These are phyloP conservation scores for Drosophila sucinea DNA, from an alignment of 1,140 invertebrate species.

Conservation along the genomic window DNA sequence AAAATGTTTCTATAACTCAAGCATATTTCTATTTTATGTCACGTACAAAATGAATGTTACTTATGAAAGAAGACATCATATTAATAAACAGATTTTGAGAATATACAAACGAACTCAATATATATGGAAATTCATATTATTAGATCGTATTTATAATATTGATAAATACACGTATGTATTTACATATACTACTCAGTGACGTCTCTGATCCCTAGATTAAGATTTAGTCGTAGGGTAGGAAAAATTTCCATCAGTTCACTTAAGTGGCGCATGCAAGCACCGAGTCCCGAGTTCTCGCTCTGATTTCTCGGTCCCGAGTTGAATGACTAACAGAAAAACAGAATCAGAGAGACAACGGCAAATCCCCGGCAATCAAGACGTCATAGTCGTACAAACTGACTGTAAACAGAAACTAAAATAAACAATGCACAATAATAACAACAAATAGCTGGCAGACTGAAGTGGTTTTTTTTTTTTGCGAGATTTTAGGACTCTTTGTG, in stretches of 20 bases:
- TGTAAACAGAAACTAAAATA: constrained; percentile 9
- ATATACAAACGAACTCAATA: too few relatives aligned
- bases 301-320: constrained; percentile 5
- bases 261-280: background rate
- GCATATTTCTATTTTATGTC: too few relatives aligned
- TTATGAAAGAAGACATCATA: too few relatives aligned
- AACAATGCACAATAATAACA: background rate
- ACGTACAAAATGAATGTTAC: too few relatives aligned
- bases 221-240: background rate
- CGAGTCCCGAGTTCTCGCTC: background rate
- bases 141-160: background rate
- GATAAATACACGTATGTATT: background rate
- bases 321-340: constrained; percentile 9
- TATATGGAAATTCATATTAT: background rate
- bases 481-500: constrained; percentile 1
- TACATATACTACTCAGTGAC: background rate
- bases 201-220: constrained; percentile 1
- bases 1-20: too few relatives aligned
- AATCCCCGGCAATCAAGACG: constrained; percentile 19
- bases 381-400: constrained; percentile 5
- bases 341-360: constrained; percentile 7
- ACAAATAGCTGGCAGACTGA: background rate
- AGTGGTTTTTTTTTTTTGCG: background rate
- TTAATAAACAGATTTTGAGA: too few relatives aligned
- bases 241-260: constrained; percentile 6